Base-by-base conservation (phyloP, 2,888 invertebrate species). In the Drosophila conformis region DNA sequence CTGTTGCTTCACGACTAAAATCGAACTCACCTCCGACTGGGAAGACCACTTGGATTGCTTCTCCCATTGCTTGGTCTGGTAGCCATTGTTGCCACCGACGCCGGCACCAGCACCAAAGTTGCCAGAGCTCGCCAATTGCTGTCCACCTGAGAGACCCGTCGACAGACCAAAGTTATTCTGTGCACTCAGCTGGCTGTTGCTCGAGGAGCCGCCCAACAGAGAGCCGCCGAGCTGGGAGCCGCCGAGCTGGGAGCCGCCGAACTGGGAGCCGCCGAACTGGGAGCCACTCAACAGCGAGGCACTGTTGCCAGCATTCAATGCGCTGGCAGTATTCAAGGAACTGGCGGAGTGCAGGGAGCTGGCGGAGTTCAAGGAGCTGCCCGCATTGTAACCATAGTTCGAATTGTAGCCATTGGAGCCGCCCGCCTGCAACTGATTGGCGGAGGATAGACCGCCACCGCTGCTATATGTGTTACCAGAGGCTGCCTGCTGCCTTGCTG, bases 21-120 rank as follows among this genome's bases (percentile, higher is more conserved):
- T 27, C 10, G 5, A 27, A 60, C 66, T 78, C 76, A 93, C 93
- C 83, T 91, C 90, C n/a, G 92, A 91, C 61, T 92, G 91, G 40
- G 93, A 93, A 13, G 93, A 91, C 93, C 93, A 93, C 74, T 92
- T 93, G 64, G 93, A 93, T 54, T 91, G 91, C 67, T 92, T 93
- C 79, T 93, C 93, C 93, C 93, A 93, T 36, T 93, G 90, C 70
- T 93, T 93, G 42, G 89, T 82, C 65, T 92, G 91, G 53, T 85
- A 91, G 58, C 81, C 87, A 51, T 73, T 73, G 46, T 81, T 82
- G 40, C 79, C 68, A 25, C 66, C 72, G 11, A 67, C 56, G 56
- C 38, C 66, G 21, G 69, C 80, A 49, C 64, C 77, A 15, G 73
- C 72, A 21, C 85, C 90, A 48, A 76, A 69, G 83, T 61, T 79